Conservation (phyloP, 2,888 invertebrate species). For the Syrista parreyssii region DNA sequence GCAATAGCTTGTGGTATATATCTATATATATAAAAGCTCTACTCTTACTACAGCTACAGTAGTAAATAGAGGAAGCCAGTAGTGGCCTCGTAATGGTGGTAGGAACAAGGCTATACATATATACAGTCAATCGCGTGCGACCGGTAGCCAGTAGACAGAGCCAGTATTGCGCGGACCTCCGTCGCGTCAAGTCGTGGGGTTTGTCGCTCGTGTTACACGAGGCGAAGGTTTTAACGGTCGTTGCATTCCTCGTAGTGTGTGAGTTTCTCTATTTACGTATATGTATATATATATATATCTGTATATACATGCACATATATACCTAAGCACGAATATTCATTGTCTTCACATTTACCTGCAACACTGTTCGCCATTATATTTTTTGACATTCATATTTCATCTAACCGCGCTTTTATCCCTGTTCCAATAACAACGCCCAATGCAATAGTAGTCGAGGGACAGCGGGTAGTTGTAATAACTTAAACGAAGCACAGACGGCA, state of each 20-base stretch:
- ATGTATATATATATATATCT: conserved; percentile 8
- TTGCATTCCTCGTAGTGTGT: conserved; percentile 2
- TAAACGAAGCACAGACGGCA: neutral
- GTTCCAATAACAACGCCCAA: neutral
- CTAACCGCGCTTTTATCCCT: neutral
- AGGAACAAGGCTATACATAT: neutral
- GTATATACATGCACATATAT: neutral
- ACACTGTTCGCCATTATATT: neutral
- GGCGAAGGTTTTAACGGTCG: neutral
- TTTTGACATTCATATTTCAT: neutral
- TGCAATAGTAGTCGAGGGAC: neutral
- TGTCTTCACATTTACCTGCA: neutral
- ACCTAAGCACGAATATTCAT: conserved; percentile 8
- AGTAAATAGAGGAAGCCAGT: neutral
- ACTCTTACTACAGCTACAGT: neutral
- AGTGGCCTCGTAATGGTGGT: neutral
- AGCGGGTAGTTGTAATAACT: neutral
- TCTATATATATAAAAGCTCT: neutral
- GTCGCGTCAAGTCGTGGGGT: conserved; percentile 53
- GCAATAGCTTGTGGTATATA: neutral
- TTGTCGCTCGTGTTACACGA: conserved; percentile 1
- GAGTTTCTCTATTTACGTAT: conserved; percentile 1
- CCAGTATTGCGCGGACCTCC: conserved; percentile 61
- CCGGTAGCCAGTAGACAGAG: conserved; percentile 41
- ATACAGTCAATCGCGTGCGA: neutral